Conservation (phyloP, 37 sponge, comb jelly and placozoan genomes). For the Diacarnus erythraeanus region DNA sequence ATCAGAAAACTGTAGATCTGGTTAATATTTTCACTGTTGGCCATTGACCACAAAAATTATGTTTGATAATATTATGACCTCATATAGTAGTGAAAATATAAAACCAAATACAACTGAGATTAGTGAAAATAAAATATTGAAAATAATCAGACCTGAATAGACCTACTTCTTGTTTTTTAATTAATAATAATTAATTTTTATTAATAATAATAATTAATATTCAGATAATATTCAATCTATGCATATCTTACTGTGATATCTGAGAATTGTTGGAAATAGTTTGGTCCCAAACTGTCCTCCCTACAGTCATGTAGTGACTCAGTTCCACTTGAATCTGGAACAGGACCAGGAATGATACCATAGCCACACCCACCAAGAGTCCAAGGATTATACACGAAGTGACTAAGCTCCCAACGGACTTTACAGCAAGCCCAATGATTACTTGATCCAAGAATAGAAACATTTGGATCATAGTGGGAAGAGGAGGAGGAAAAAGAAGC, state of each 20-base stretch:
- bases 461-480: constrained; percentile 18
- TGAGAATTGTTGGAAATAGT: constrained; percentile 38
- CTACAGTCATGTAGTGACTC: constrained; percentile 31
- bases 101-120: too few species aligned
- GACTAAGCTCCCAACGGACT: constrained; percentile 25
- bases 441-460: constrained; percentile 14
- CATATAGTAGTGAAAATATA: too few species aligned
- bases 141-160: too few species aligned
- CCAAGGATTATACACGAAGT: constrained; percentile 43
- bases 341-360: constrained; percentile 22
- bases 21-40: too few species aligned
- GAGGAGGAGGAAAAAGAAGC: constrained; percentile 22
- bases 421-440: constrained; percentile 5
- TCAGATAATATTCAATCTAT: background rate
- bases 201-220: background rate
- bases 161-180: too few species aligned
- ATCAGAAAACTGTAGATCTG: too few species aligned
- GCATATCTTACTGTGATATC: constrained; percentile 33
- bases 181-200: background rate
- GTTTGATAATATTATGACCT: too few species aligned
- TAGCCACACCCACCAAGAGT: constrained; percentile 33
- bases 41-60: too few species aligned
- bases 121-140: too few species aligned
- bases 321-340: constrained; percentile 66
- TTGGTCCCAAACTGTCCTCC: constrained; percentile 37